Base-by-base conservation (phyloP, 1,140 invertebrate genomes). In the Patella vulgata region DNA sequence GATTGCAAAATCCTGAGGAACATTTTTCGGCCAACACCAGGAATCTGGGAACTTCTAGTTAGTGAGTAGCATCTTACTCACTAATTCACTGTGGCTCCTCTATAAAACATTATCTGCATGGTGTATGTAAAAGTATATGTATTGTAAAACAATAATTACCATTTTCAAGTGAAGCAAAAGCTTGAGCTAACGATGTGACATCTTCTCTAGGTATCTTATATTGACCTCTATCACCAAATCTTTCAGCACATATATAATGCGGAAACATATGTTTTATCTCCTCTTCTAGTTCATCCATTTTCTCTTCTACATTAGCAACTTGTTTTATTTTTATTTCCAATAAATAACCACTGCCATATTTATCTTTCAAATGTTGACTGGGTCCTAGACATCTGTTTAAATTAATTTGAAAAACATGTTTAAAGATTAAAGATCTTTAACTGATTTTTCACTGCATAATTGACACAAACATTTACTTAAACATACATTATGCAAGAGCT, bases 201-300 rank as follows among this genome's bases (percentile, higher is more conserved):
- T 89, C 86, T 63, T 88, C 85, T 82, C 92, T 91, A 23, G 92
- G 91, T 43, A 95, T 89, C 66, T 89, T 90, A 80, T 92, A 95
- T 27, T 92, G 90, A 25, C 92, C 85, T 68, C 92, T 84, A 75
- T 93, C 91, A 1, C 89, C 90, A 85, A 94, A 95, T 76, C 88
- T 89, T 83, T 95, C 93, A 68, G 91, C 88, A 21, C 91, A 77
- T 17, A 85, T 14, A 36, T 5, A 5, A 14, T 55, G 27, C 44
- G 89, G 88, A 82, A 93, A 93, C 47, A 90, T 76, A 33, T 86
- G 83, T 14, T 79, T 81, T 3, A 94, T 89, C 74, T 92, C 89
- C 23, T 88, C 82, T 59, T 81, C 62, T n/a, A 84, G 40, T 6
- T 63, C 33, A n/a, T 66, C 48, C 59, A 73, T 71, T 44, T 42